A percentile compares a stretch with the other conserved stretches of the same genome.
Evolutionary conservation across 2,888 invertebrate species (phyloP).

Genomic region (Theretra japonica): DNA sequence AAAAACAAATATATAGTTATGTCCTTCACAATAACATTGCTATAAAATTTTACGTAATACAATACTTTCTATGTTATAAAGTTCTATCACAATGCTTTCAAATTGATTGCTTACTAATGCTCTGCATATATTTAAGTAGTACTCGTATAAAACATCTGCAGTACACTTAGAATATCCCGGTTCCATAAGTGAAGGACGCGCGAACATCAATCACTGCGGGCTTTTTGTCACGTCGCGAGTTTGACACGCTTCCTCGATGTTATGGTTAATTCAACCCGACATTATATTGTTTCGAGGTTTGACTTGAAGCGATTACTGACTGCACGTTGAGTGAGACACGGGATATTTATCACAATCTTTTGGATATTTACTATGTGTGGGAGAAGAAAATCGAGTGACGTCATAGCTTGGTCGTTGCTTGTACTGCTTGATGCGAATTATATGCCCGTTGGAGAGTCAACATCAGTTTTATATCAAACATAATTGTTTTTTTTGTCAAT

Average conservation of each 20-base stretch:
- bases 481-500: too few relatives aligned
- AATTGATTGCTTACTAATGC: too few relatives aligned
- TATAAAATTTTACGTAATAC: too few relatives aligned
- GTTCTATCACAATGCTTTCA: too few relatives aligned
- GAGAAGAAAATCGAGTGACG: background rate
- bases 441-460: too few relatives aligned
- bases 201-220: conserved; percentile 63
- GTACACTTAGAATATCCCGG: background rate
- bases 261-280: conserved; percentile 58
- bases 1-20: too few relatives aligned
- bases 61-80: too few relatives aligned
- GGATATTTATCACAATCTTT: background rate
- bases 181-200: background rate
- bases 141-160: background rate
- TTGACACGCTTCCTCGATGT: conserved; percentile 60
- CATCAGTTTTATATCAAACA: too few relatives aligned
- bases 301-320: background rate
- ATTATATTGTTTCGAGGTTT: conserved; percentile 28
- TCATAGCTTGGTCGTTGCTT: too few relatives aligned
- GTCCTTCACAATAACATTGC: too few relatives aligned
- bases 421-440: too few relatives aligned
- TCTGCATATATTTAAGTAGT: background rate
- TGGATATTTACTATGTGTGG: background rate
- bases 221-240: conserved; percentile 68
- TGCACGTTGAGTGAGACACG: background rate